These are phyloP conservation scores for Kradibia gibbosae DNA, from an alignment of 1,140 invertebrate species.

Conservation along the genomic window DNA sequence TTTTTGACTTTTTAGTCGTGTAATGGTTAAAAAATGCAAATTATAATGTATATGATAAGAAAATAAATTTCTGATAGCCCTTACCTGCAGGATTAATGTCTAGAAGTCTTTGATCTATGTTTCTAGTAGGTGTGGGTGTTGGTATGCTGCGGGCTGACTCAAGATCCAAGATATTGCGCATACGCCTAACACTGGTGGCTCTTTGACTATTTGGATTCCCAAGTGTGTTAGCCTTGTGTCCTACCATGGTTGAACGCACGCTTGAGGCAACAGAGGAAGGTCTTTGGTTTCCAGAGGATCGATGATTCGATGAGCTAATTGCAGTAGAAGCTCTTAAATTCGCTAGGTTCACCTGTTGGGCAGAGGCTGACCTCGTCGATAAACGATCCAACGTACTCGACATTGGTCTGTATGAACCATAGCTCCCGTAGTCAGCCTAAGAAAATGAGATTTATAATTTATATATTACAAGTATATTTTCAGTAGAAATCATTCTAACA, in stretches of 20 bases:
- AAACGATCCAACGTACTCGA: slow-evolving; percentile 70
- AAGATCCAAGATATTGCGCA: slow-evolving; percentile 85
- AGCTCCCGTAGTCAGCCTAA: slow-evolving; percentile 69
- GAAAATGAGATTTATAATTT: not conserved
- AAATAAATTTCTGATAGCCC: slow-evolving; percentile 3
- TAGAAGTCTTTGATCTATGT: slow-evolving; percentile 79
- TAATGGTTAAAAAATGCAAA: no score
- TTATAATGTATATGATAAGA: no score
- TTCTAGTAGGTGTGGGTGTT: slow-evolving; percentile 82
- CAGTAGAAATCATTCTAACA: no score
- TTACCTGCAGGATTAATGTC: slow-evolving; percentile 90
- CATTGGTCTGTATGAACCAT: slow-evolving; percentile 72
- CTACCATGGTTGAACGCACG: slow-evolving; percentile 62
- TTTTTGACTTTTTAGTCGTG: no score
- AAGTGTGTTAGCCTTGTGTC: slow-evolving; percentile 60
- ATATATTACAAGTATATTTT: not conserved
- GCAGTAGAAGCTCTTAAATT: slow-evolving; percentile 71
- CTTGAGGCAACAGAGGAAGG: slow-evolving; percentile 68
- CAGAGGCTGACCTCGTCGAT: slow-evolving; percentile 69
- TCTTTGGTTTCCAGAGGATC: slow-evolving; percentile 56
- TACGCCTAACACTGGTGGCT: slow-evolving; percentile 82
- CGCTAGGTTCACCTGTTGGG: slow-evolving; percentile 70
- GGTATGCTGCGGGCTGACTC: slow-evolving; percentile 74
- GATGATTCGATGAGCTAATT: slow-evolving; percentile 69
- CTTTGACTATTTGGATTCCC: slow-evolving; percentile 68